These are phyloP conservation scores for Holothuria scabra DNA, from an alignment of 53 echinoderm and acorn worm species.

Conservation along the genomic window DNA sequence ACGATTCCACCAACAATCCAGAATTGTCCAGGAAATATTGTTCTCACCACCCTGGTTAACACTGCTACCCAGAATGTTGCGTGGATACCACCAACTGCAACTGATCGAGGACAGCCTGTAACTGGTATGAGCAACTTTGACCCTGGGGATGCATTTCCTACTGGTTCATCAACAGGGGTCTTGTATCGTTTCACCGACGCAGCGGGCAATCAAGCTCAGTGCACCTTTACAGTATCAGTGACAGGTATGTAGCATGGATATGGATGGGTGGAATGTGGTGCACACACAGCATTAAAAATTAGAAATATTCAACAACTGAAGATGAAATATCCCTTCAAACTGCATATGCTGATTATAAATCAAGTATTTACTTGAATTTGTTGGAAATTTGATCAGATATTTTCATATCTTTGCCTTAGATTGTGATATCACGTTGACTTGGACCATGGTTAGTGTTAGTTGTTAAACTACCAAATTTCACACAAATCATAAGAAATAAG, in stretches of 20 bases:
- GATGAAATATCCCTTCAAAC: no score
- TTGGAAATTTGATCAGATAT: no score
- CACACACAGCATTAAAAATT: no score
- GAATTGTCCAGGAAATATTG: slow-evolving; percentile 32
- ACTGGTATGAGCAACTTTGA: not conserved
- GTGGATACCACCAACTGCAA: slow-evolving; percentile 34
- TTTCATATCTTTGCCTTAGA: no score
- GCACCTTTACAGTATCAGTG: not conserved
- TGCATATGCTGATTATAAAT: no score
- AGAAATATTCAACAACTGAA: no score
- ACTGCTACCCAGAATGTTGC: not conserved
- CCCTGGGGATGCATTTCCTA: slow-evolving; percentile 2
- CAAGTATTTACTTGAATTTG: no score
- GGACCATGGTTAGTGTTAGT: no score
- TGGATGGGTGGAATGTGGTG: no score
- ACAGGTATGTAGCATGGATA: slow-evolving; percentile 19
- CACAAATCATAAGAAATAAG: no score
- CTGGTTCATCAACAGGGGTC: not conserved
- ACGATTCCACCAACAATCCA: slow-evolving; percentile 27
- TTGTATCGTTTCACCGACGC: slow-evolving; percentile 3
- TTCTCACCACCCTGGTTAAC: not conserved
- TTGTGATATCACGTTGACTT: no score
- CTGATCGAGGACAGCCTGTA: slow-evolving; percentile 9
- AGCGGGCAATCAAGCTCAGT: slow-evolving; percentile 5
- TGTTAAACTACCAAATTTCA: no score